Evolutionary conservation across 2,888 invertebrate species (phyloP).

Genomic region (Cheilosia impressa): DNA sequence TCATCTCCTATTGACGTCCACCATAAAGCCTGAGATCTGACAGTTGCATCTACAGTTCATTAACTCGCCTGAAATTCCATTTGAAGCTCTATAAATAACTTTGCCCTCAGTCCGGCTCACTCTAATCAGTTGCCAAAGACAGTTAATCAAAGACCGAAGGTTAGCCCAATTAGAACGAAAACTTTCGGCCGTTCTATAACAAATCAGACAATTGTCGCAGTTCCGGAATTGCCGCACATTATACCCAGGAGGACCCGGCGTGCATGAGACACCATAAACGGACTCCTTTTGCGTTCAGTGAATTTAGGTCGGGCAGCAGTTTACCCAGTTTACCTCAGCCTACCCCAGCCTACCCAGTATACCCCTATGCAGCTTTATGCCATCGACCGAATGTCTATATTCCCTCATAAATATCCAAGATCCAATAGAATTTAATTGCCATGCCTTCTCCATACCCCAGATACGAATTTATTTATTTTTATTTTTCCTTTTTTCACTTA

Average conservation of each 20-base stretch:
- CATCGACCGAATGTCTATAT: slow-evolving; percentile 62
- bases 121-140: neutral
- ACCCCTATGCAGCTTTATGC: slow-evolving; percentile 45
- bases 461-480: neutral
- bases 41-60: too few species aligned
- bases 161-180: slow-evolving; percentile 8
- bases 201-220: slow-evolving; percentile 2
- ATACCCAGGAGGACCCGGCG: slow-evolving; percentile 1
- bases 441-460: slow-evolving; percentile 22
- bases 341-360: neutral
- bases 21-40: too few species aligned
- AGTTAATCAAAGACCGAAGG: slow-evolving; percentile 1
- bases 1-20: too few species aligned
- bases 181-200: slow-evolving; percentile 13
- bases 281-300: slow-evolving; percentile 34
- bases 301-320: slow-evolving; percentile 39
- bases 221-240: slow-evolving; percentile 36
- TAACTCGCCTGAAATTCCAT: too few species aligned
- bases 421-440: slow-evolving; percentile 73
- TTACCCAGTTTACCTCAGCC: neutral
- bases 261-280: slow-evolving; percentile 49
- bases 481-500: slow-evolving; percentile 33
- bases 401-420: slow-evolving; percentile 71
- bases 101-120: too few species aligned
- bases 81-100: too few species aligned